Conservation (phyloP, 1,140 invertebrate genomes). For the Campoletis sonorensis region DNA sequence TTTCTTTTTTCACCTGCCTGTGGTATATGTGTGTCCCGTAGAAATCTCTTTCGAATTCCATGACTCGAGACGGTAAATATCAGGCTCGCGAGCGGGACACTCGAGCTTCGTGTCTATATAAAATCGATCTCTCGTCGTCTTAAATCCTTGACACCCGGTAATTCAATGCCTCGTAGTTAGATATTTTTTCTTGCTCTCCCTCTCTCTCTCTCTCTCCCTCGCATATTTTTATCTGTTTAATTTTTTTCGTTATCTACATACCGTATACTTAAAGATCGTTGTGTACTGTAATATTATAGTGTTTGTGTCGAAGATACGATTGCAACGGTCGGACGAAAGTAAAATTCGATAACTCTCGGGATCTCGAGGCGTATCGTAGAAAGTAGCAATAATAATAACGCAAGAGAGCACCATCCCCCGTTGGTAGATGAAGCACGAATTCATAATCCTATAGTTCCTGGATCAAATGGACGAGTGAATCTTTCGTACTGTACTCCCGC, state of each 20-base stretch:
- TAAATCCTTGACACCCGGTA: conserved; percentile 33
- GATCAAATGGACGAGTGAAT: not conserved
- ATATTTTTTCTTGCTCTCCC: not conserved
- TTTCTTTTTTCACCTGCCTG: not conserved
- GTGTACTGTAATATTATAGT: conserved; percentile 16
- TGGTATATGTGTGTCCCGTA: conserved; percentile 11
- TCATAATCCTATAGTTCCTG: not conserved
- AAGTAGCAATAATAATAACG: conserved; percentile 29
- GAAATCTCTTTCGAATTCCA: conserved; percentile 32
- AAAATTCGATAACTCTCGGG: conserved; percentile 35
- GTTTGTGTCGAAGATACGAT: conserved; percentile 19
- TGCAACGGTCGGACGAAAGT: conserved; percentile 22
- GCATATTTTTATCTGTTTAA: not conserved
- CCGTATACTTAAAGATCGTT: conserved; percentile 27
- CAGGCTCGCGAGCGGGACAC: conserved; percentile 1
- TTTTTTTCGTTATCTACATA: conserved; percentile 15
- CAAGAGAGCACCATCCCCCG: not conserved
- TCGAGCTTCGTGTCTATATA: conserved; percentile 17
- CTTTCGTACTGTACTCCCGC: not conserved
- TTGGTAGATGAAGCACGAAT: conserved; percentile 19
- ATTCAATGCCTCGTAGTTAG: conserved; percentile 13
- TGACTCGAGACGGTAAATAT: conserved; percentile 35
- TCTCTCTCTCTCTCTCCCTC: not conserved
- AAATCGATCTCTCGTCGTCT: conserved; percentile 33
- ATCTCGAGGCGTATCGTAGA: conserved; percentile 33